These are phyloP conservation scores for Grallaria varia DNA, from an alignment of 2,113 vertebrate species.

Conservation along the genomic window DNA sequence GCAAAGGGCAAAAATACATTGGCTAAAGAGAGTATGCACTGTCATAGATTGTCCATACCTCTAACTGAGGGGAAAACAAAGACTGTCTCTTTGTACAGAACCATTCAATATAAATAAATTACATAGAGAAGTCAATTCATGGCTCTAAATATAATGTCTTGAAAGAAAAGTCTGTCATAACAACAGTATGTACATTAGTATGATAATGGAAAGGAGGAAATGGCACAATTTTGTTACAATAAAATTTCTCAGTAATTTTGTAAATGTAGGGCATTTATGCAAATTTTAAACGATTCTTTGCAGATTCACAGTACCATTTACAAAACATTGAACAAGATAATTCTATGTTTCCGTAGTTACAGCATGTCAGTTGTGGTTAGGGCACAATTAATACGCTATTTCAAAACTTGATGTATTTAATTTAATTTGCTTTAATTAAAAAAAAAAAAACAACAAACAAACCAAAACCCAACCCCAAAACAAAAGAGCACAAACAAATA, in stretches of 20 bases:
- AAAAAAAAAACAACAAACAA: background rate
- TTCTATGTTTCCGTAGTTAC: conserved; percentile 21
- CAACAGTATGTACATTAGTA: background rate
- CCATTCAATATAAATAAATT: background rate
- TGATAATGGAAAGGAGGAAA: background rate
- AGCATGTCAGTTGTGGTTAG: background rate
- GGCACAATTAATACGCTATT: conserved; percentile 10
- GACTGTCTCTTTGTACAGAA: background rate
- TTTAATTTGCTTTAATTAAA: conserved; percentile 5
- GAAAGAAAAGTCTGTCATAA: conserved; percentile 7
- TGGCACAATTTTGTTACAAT: background rate
- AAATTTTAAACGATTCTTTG: background rate
- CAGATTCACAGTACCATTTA: background rate
- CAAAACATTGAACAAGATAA: conserved; percentile 33
- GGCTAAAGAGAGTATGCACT: background rate
- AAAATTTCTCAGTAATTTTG: conserved; percentile 7
- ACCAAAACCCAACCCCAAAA: background rate
- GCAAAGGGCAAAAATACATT: background rate
- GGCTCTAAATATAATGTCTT: background rate
- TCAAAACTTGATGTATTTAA: background rate
- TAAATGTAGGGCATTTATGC: background rate
- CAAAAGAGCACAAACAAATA: background rate
- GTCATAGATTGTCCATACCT: background rate
- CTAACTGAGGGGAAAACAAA: background rate
- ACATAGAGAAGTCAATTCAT: background rate